phyloP scores from a whole-genome alignment of 2,797 vertebrate species.

The Anniella stebbinsi region DNA sequence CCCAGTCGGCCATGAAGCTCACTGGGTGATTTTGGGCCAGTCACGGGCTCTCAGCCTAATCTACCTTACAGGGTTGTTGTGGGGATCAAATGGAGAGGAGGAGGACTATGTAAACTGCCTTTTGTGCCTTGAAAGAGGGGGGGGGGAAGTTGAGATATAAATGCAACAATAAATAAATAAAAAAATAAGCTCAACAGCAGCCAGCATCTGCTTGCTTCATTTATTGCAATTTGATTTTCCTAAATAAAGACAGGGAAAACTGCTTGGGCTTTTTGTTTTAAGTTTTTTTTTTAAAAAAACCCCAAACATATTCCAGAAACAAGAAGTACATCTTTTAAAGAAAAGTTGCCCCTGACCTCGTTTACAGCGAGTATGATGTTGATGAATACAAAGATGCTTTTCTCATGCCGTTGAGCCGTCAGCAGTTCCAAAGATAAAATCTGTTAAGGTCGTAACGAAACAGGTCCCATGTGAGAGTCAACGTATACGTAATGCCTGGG shows the following conservation, averaged over 20 bases:
- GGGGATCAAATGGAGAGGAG: too few species aligned
- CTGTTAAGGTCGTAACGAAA: not conserved
- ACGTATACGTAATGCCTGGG: conserved; percentile 9
- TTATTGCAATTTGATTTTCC: not conserved
- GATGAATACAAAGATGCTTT: conserved; percentile 58
- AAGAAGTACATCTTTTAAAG: not conserved
- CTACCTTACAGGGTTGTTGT: too few species aligned
- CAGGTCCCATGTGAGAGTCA: not conserved
- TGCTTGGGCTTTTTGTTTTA: not conserved
- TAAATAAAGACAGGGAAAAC: conserved; percentile 3
- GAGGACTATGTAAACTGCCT: too few species aligned
- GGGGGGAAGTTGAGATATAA: too few species aligned
- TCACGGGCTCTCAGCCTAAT: too few species aligned
- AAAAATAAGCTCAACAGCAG: too few species aligned
- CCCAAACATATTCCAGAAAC: not conserved
- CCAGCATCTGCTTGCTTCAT: not conserved
- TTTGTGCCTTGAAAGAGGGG: too few species aligned
- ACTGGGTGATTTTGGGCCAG: too few species aligned
- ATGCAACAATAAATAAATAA: too few species aligned
- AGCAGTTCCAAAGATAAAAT: not conserved
- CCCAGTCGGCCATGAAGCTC: too few species aligned
- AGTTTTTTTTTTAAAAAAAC: not conserved
- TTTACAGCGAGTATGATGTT: conserved; percentile 54
- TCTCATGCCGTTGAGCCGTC: not conserved
- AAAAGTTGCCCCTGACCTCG: conserved; percentile 44